Percentiles rank a stretch among this genome's conserved stretches.
phyloP scores from a whole-genome alignment of 23 tunicate genomes.

The Styela clava region DNA sequence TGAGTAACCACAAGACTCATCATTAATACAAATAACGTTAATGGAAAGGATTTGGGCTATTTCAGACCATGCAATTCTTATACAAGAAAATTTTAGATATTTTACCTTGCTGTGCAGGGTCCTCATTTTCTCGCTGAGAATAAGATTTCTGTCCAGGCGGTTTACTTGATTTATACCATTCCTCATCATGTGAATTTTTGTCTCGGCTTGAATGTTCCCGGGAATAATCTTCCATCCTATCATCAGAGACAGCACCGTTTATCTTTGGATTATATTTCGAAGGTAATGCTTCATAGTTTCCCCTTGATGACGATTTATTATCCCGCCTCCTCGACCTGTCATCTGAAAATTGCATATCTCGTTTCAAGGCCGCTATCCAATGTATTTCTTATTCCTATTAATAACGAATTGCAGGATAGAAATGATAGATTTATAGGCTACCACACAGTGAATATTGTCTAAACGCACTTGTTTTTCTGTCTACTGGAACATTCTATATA shows the following conservation, averaged over 20 bases:
- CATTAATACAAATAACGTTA: too few species aligned
- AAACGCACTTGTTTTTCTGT: too few species aligned
- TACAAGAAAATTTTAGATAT: too few species aligned
- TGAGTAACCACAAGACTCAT: too few species aligned
- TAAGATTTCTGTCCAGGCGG: neutral
- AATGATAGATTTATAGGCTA: too few species aligned
- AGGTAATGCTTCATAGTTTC: conserved; percentile 14
- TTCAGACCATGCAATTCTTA: too few species aligned
- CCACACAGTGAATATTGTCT: too few species aligned
- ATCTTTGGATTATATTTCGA: conserved; percentile 5
- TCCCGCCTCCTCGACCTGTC: conserved; percentile 17
- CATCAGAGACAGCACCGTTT: neutral
- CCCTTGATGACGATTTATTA: conserved; percentile 14
- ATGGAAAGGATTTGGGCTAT: too few species aligned
- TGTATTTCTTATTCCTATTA: too few species aligned
- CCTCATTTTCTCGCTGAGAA: neutral
- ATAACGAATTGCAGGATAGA: too few species aligned
- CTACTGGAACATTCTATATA: too few species aligned
- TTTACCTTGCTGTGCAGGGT: neutral
- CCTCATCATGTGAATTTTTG: neutral
- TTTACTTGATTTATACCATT: conserved; percentile 17
- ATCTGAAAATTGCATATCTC: conserved; percentile 14
- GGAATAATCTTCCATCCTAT: neutral
- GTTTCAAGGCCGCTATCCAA: too few species aligned
- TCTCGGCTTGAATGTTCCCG: conserved; percentile 13